These are phyloP conservation scores for Caenorhabditis sp. DNA, from an alignment of 2,888 invertebrate species.

Conservation along the genomic window DNA sequence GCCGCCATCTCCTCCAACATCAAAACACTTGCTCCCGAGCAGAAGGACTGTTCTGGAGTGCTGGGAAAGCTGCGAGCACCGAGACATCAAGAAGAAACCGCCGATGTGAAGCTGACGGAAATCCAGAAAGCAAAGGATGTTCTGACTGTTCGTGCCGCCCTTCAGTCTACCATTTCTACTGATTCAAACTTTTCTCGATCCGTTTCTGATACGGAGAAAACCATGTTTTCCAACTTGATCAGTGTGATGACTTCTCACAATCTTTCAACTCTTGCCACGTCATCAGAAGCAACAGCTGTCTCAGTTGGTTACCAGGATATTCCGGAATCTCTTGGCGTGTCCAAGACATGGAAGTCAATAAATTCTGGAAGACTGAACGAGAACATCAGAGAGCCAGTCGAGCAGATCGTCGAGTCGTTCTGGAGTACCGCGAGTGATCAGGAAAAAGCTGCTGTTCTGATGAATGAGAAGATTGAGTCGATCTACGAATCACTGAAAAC, in stretches of 20 bases:
- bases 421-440: slow-evolving; percentile 49
- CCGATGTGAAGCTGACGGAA: slow-evolving; percentile 21
- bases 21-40: slow-evolving; percentile 4
- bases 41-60: slow-evolving; percentile 24
- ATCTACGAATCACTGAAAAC: slow-evolving; percentile 22
- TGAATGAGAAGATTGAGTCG: slow-evolving; percentile 31
- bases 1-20: slow-evolving; percentile 28
- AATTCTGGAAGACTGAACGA: slow-evolving; percentile 5
- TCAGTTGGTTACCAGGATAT: slow-evolving; percentile 23
- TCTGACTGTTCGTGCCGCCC: slow-evolving; percentile 21
- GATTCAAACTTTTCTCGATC: slow-evolving; percentile 24
- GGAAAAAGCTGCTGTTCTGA: slow-evolving; percentile 15
- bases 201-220: slow-evolving; percentile 26
- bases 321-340: slow-evolving; percentile 15
- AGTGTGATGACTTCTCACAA: slow-evolving; percentile 28
- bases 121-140: slow-evolving; percentile 2
- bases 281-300: slow-evolving; percentile 21
- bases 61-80: slow-evolving; percentile 45
- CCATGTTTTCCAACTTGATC: slow-evolving; percentile 31
- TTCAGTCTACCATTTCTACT: slow-evolving; percentile 20
- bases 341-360: slow-evolving; percentile 6
- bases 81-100: slow-evolving; percentile 32
- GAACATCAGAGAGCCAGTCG: slow-evolving; percentile 31
- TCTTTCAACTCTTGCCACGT: slow-evolving; percentile 25
- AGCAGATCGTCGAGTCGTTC: slow-evolving; percentile 50